Percentiles rank a stretch among this genome's conserved stretches.
phyloP scores from a whole-genome alignment of 1,140 invertebrate genomes.

The Hyles euphorbiae region DNA sequence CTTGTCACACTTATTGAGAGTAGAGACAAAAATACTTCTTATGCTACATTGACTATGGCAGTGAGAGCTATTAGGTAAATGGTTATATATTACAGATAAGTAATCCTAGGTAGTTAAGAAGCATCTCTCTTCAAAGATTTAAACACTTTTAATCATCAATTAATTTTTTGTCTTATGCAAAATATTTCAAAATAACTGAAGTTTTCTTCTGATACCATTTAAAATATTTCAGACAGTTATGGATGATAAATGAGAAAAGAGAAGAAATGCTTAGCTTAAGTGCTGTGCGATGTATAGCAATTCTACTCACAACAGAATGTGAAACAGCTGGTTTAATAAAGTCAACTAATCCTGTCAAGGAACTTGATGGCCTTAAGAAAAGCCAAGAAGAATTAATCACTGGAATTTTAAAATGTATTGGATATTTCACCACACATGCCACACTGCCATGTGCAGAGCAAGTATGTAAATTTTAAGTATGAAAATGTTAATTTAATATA shows the following conservation, averaged over 20 bases:
- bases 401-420: slow-evolving; percentile 69
- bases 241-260: slow-evolving; percentile 64
- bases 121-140: no score
- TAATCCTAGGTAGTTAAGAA: no score
- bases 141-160: no score
- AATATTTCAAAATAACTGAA: no score
- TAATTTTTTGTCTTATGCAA: no score
- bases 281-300: slow-evolving; percentile 54
- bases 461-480: slow-evolving; percentile 20
- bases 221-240: slow-evolving; percentile 52
- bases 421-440: slow-evolving; percentile 62
- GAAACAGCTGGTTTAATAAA: slow-evolving; percentile 62
- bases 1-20: slow-evolving; percentile 60
- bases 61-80: slow-evolving; percentile 72
- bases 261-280: slow-evolving; percentile 66
- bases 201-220: no score
- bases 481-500: neutral
- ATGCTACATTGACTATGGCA: slow-evolving; percentile 69
- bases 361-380: slow-evolving; percentile 44
- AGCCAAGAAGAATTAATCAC: slow-evolving; percentile 64
- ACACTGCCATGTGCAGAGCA: slow-evolving; percentile 63
- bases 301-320: slow-evolving; percentile 62
- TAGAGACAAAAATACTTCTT: slow-evolving; percentile 63
- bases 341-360: slow-evolving; percentile 36
- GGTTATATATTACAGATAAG: neutral